Conservation (phyloP, 2,888 invertebrate genomes). For the Drosophila monieri region DNA sequence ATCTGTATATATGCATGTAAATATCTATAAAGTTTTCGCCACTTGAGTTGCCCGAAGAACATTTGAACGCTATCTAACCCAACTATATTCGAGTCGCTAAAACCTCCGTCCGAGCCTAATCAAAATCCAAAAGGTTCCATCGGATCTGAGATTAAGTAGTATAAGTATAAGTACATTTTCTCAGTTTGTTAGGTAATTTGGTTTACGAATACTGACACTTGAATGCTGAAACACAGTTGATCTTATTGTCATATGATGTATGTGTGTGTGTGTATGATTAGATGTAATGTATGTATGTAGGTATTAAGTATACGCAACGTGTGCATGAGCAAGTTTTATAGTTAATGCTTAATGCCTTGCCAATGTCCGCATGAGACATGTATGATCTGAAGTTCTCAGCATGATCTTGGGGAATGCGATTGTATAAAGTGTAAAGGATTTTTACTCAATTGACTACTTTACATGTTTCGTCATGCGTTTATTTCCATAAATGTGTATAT, state of each 20-base stretch:
- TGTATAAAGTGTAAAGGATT: constrained; percentile 31
- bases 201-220: constrained; percentile 78
- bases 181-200: constrained; percentile 69
- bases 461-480: constrained; percentile 72
- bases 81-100: constrained; percentile 62
- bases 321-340: constrained; percentile 35
- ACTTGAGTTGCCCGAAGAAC: constrained; percentile 59
- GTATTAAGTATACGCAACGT: constrained; percentile 29
- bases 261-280: constrained; percentile 48
- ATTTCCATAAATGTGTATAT: constrained; percentile 37
- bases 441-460: constrained; percentile 71
- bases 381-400: constrained; percentile 40
- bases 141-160: constrained; percentile 23
- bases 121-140: constrained; percentile 22
- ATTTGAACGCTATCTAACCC: constrained; percentile 57
- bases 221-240: constrained; percentile 81
- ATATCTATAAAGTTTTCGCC: constrained; percentile 66
- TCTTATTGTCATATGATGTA: constrained; percentile 82
- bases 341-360: constrained; percentile 40
- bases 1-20: constrained; percentile 45
- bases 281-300: constrained; percentile 41
- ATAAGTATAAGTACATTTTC: constrained; percentile 37
- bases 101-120: constrained; percentile 44
- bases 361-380: constrained; percentile 3
- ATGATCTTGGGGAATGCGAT: constrained; percentile 20